phyloP scores from a whole-genome alignment of 1,140 invertebrate species.

The Lutraria rhynchaena region DNA sequence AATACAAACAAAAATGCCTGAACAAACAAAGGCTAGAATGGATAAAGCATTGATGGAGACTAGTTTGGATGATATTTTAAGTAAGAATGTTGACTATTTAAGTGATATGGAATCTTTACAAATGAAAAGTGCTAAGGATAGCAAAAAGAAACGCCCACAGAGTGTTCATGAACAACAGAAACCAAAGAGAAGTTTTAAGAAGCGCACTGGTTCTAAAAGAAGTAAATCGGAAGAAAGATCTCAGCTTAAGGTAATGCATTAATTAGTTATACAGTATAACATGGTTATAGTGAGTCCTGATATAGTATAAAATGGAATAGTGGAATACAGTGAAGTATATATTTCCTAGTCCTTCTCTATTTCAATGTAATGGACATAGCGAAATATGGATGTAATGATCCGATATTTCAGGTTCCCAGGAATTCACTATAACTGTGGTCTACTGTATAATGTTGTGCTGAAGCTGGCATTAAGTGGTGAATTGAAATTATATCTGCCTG shows the following conservation, averaged over 20 bases:
- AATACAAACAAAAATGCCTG: slow-evolving; percentile 5
- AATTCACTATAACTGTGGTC: too few relatives aligned
- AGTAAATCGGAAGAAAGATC: slow-evolving; percentile 51
- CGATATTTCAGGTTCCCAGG: too few relatives aligned
- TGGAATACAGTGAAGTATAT: not conserved
- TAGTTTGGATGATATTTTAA: slow-evolving; percentile 65
- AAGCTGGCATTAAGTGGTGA: too few relatives aligned
- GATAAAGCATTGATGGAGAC: slow-evolving; percentile 42
- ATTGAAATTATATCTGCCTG: too few relatives aligned
- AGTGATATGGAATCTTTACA: slow-evolving; percentile 61
- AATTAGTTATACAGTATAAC: not conserved
- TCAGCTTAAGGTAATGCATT: slow-evolving; percentile 40
- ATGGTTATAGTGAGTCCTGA: too few relatives aligned
- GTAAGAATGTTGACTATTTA: slow-evolving; percentile 65
- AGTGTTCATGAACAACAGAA: slow-evolving; percentile 56
- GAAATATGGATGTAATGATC: too few relatives aligned
- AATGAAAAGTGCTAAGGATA: not conserved
- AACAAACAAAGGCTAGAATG: slow-evolving; percentile 17
- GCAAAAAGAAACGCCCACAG: slow-evolving; percentile 49
- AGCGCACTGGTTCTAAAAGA: slow-evolving; percentile 38
- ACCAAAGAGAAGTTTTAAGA: slow-evolving; percentile 54
- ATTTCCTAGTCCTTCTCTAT: too few relatives aligned
- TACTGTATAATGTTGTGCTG: too few relatives aligned
- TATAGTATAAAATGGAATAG: too few relatives aligned
- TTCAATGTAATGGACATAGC: too few relatives aligned